A percentile compares a stretch with the other conserved stretches of the same genome.
These are phyloP conservation scores for Charanyca ferruginea DNA, from an alignment of 2,888 invertebrate genomes.

Conservation along the genomic window DNA sequence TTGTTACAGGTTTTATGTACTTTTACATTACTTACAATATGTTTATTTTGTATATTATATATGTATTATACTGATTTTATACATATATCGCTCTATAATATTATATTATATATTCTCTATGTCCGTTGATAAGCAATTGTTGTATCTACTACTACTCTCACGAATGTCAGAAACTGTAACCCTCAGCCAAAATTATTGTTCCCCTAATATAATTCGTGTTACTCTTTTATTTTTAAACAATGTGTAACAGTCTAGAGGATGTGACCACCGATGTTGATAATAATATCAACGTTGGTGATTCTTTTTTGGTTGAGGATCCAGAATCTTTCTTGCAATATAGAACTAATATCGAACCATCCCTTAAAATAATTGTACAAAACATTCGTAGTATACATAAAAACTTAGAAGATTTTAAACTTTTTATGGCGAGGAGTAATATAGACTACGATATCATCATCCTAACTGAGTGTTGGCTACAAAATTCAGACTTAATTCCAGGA, in stretches of 20 bases:
- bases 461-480: not conserved
- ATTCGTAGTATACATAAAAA: not conserved
- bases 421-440: not conserved
- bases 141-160: no score
- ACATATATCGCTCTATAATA: no score
- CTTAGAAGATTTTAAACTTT: not conserved
- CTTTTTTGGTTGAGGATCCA: slow-evolving; percentile 3
- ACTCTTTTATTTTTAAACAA: not conserved
- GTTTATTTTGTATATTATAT: no score
- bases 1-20: no score
- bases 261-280: not conserved
- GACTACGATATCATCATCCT: not conserved
- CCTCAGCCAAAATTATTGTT: no score
- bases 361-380: not conserved
- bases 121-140: no score
- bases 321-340: not conserved
- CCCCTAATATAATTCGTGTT: no score
- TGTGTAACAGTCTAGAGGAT: not conserved
- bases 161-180: no score
- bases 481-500: not conserved
- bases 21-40: no score
- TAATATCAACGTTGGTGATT: no score
- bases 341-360: not conserved
- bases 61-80: no score
- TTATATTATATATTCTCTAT: no score